A percentile compares a stretch with the other conserved stretches of the same genome.
Evolutionary conservation across 2,888 invertebrate genomes (phyloP).

Genomic region (Gryllus longicercus): DNA sequence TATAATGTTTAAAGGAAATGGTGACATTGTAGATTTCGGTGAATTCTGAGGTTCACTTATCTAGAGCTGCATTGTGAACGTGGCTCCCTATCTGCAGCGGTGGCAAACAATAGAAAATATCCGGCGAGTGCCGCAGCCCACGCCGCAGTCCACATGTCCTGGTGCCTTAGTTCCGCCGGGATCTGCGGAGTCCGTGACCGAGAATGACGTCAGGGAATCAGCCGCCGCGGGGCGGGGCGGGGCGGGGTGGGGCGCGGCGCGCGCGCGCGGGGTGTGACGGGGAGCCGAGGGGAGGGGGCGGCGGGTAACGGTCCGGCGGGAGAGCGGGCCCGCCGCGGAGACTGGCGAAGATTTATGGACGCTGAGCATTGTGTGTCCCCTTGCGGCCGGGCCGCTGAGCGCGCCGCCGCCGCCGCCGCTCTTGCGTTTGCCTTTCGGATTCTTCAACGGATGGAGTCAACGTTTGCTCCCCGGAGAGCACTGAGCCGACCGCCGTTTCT

Average conservation of each 20-base stretch:
- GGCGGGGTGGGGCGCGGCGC: neutral
- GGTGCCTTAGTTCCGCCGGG: neutral
- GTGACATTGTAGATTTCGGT: too few relatives aligned
- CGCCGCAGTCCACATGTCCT: neutral
- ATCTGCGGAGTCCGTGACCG: neutral
- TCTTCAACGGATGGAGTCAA: neutral
- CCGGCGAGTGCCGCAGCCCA: too few relatives aligned
- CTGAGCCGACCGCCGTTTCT: too few relatives aligned
- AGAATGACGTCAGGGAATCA: neutral
- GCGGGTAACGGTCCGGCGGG: neutral
- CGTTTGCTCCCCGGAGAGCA: too few relatives aligned
- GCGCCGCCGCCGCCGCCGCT: neutral
- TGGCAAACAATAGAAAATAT: too few relatives aligned
- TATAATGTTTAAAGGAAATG: too few relatives aligned
- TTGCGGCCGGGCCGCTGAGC: neutral
- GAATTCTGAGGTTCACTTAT: too few relatives aligned
- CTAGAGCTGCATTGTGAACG: too few relatives aligned
- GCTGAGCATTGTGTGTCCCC: constrained; percentile 3
- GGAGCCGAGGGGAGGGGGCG: neutral
- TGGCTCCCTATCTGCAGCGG: too few relatives aligned
- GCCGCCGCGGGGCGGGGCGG: neutral
- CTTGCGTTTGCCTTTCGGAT: constrained; percentile 17
- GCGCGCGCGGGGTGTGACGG: neutral
- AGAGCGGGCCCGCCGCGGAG: neutral
- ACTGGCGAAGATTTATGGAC: neutral